Evolutionary conservation across 2,113 vertebrate species (phyloP).

Genomic region (Lophius piscatorius): DNA sequence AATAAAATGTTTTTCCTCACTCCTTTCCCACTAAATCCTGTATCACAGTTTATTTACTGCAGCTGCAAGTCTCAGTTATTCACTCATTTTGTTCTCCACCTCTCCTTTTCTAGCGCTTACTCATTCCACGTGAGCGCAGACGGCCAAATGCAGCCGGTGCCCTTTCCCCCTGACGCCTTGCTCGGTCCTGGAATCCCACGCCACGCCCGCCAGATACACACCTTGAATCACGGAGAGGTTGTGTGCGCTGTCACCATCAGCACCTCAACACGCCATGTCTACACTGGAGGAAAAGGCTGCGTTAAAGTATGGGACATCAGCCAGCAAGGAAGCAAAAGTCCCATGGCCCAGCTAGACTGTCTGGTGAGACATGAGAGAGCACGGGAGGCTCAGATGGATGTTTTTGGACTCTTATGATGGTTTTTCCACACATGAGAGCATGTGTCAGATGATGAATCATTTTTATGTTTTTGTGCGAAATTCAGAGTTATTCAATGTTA

Average conservation of each 20-base stretch:
- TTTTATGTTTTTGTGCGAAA: not conserved
- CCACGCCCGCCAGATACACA: constrained; percentile 88
- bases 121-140: constrained; percentile 90
- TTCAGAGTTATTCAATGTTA: too few relatives aligned
- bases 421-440: constrained; percentile 25
- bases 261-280: constrained; percentile 87
- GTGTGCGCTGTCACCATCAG: constrained; percentile 94
- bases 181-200: constrained; percentile 85
- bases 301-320: constrained; percentile 95
- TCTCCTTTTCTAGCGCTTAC: constrained; percentile 74
- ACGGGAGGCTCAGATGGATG: not conserved
- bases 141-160: constrained; percentile 93
- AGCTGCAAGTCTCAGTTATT: not conserved
- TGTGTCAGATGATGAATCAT: constrained; percentile 45
- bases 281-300: constrained; percentile 90
- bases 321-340: constrained; percentile 88
- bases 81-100: too few relatives aligned
- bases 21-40: too few relatives aligned
- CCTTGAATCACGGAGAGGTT: constrained; percentile 89
- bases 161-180: constrained; percentile 87
- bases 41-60: too few relatives aligned
- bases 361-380: constrained; percentile 72
- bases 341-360: constrained; percentile 89
- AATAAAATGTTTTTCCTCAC: not conserved
- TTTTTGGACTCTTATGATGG: not conserved